These are phyloP conservation scores for Temnopleurus reevesii DNA, from an alignment of 53 echinoderm and acorn worm species.

Conservation along the genomic window DNA sequence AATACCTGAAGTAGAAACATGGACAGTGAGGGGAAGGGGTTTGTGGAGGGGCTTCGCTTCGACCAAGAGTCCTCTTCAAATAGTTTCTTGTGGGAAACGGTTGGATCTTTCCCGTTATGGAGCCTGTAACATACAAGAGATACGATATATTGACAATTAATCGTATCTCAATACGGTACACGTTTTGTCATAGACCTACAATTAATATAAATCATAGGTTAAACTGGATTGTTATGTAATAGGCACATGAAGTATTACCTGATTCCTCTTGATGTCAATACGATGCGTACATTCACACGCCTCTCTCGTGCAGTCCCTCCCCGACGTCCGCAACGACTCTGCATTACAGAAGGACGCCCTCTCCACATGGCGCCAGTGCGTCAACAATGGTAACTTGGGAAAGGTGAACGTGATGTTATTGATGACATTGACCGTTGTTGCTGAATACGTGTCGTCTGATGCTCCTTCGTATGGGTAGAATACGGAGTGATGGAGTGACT, in stretches of 20 bases:
- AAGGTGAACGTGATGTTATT: constrained; percentile 64
- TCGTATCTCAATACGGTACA: no score
- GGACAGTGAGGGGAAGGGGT: no score
- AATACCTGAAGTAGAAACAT: no score
- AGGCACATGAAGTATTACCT: constrained; percentile 60
- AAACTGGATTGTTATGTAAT: no score
- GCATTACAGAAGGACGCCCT: constrained; percentile 56
- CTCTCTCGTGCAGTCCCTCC: constrained; percentile 58
- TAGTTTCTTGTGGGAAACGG: no score
- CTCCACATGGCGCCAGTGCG: constrained; percentile 56
- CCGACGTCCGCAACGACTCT: constrained; percentile 45
- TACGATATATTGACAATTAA: no score
- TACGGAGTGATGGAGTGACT: constrained; percentile 67
- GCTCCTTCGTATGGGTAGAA: constrained; percentile 69
- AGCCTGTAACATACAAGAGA: no score
- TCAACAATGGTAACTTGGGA: constrained; percentile 57
- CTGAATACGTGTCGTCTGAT: constrained; percentile 53
- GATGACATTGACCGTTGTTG: constrained; percentile 14
- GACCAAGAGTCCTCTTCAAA: no score
- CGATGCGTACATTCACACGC: constrained; percentile 72
- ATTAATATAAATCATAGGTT: no score
- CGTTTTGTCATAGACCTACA: no score
- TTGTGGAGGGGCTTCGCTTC: no score
- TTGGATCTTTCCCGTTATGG: no score
- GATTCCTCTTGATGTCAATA: constrained; percentile 55